Percentiles rank a stretch among this genome's conserved stretches.
Conservation (phyloP, 2,888 invertebrate genomes). For the Drosophila demipolita region DNA sequence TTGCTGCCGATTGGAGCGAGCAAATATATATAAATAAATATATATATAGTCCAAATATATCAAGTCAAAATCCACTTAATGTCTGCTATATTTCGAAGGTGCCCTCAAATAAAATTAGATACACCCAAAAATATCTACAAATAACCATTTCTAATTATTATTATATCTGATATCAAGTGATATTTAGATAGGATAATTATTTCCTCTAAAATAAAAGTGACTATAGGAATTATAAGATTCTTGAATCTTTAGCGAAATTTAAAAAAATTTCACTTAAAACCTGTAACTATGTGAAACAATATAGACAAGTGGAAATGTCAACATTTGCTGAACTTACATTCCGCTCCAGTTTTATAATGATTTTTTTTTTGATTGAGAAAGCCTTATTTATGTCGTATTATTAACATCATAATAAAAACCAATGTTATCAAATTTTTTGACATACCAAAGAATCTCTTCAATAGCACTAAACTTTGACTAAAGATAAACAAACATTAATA, state of each 20-base stretch:
- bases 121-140: neutral
- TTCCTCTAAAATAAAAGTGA: neutral
- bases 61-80: neutral
- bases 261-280: neutral
- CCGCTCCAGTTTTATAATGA: neutral
- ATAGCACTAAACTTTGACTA: neutral
- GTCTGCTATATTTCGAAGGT: neutral
- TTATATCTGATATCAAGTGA: neutral
- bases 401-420: neutral
- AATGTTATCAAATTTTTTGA: neutral
- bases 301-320: neutral
- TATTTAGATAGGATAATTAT: neutral
- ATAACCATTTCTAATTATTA: neutral
- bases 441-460: neutral
- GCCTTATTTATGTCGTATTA: neutral
- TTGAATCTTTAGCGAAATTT: neutral
- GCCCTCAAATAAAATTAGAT: neutral
- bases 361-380: neutral
- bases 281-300: neutral
- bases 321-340: neutral
- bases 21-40: neutral
- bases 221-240: neutral
- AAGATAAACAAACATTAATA: neutral
- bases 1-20: slow-evolving; percentile 23
- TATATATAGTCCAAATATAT: neutral